Percentiles rank a stretch among this genome's conserved stretches.
phyloP scores from a whole-genome alignment of 1,140 invertebrate genomes.

The Drosophila nebulosa region DNA sequence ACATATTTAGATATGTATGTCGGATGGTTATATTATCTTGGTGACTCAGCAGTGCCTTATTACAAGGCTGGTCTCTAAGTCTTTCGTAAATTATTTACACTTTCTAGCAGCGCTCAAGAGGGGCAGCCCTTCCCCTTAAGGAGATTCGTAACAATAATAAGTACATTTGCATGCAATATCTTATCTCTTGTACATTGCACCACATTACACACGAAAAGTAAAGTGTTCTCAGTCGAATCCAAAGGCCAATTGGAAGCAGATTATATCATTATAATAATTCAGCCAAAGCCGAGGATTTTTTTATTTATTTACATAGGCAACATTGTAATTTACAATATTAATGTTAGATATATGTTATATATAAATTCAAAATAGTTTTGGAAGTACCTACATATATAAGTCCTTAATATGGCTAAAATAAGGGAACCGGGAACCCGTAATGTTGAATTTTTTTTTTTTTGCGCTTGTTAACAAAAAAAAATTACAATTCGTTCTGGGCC shows the following conservation, averaged over 20 bases:
- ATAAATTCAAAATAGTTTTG: conserved; percentile 56
- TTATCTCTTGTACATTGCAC: conserved; percentile 23
- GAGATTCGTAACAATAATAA: not conserved
- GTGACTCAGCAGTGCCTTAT: conserved; percentile 44
- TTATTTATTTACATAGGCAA: conserved; percentile 71
- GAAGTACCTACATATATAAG: conserved; percentile 48
- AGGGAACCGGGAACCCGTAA: conserved; percentile 12
- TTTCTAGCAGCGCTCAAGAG: conserved; percentile 29
- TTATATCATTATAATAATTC: conserved; percentile 19
- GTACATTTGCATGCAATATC: conserved; percentile 1
- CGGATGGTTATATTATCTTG: conserved; percentile 8
- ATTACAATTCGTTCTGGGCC: conserved; percentile 6
- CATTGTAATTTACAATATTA: conserved; percentile 59
- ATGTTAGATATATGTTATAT: conserved; percentile 31
- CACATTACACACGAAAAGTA: not conserved
- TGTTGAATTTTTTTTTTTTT: not conserved
- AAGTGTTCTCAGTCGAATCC: not conserved
- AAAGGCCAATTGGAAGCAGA: not conserved
- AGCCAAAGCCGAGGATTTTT: conserved; percentile 55
- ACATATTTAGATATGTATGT: not conserved
- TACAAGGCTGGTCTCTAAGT: conserved; percentile 24
- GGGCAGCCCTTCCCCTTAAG: not conserved
- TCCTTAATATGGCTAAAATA: conserved; percentile 26
- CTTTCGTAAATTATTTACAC: conserved; percentile 67
- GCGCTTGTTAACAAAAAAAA: not conserved